Base-by-base conservation (phyloP, 2,113 vertebrate genomes). In the Lophotis ruficrista region DNA sequence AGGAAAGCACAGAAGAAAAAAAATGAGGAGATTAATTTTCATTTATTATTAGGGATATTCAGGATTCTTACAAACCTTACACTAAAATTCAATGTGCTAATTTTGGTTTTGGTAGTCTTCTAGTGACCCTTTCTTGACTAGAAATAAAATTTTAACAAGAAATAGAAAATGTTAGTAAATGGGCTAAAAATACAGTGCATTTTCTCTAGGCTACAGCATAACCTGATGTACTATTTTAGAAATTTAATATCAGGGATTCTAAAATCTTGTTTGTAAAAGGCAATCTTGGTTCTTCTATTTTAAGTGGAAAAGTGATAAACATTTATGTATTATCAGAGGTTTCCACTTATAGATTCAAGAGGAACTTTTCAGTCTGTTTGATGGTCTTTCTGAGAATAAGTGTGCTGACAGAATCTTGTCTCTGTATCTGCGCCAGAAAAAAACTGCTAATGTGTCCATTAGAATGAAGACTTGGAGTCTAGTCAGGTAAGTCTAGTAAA, bases 111-210 rank as follows among this genome's bases (percentile, higher is more conserved):
- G 43, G 22, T 62, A 62, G 18, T 54, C n/a, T 89, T 92, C 27
- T 45, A 87, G 43, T 47, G 61, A 53, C 17, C 9, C 20, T 88
- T 76, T 86, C 35, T 80, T 77, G 10, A 84, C 78, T 33, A 23
- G 69, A 93, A 84, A 90, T 78, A 81, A 87, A 54, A 89, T 66
- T 77, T 81, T 37, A 77, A 53, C n/a, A 70, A 83, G 79, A 92
- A 92, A 83, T 62, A 50, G 66, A 80, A 94, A 43, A 18, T 73
- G 8, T 57, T 70, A 70, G 9, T 76, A 65, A 92, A 81, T 76
- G 17, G 10, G 17, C 31, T 86, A 92, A 89, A 94, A 89, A 73
- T 77, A 43, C 10, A 43, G 12, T 33, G 2, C 7, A 37, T 95
- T 92, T 93, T 65, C 57, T 80, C 38, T 86, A 75, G 47, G 33